phyloP scores from a whole-genome alignment of 2,888 invertebrate genomes.

The Eupithecia dodoneata region DNA sequence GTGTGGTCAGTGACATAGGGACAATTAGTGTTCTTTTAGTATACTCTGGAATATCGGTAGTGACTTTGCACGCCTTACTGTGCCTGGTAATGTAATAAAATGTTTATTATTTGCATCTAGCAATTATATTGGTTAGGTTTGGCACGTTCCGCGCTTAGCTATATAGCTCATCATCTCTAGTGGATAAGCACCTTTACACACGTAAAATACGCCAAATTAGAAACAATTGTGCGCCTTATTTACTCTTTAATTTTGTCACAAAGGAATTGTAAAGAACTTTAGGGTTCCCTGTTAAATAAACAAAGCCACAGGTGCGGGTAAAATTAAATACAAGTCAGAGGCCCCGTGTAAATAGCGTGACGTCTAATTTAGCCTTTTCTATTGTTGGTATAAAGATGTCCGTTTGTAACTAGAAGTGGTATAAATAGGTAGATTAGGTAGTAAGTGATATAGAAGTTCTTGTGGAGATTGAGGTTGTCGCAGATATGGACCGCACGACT shows the following conservation, averaged over 20 bases:
- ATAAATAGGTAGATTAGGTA: neutral
- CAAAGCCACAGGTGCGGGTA: conserved; percentile 73
- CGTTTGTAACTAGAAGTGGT: neutral
- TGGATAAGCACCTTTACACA: neutral
- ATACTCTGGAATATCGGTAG: too few relatives aligned
- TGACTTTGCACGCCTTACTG: too few relatives aligned
- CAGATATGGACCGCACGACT: neutral
- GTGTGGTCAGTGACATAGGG: too few relatives aligned
- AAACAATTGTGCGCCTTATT: conserved; percentile 18
- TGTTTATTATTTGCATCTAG: neutral
- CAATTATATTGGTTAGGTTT: neutral
- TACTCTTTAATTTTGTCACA: conserved; percentile 26
- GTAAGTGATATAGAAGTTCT: too few relatives aligned
- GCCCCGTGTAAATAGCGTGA: conserved; percentile 66
- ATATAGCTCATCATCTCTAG: neutral
- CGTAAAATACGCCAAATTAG: conserved; percentile 8
- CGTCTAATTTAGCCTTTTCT: conserved; percentile 35
- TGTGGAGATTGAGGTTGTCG: neutral
- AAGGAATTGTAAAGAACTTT: conserved; percentile 49
- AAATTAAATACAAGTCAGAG: conserved; percentile 67
- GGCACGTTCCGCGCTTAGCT: neutral
- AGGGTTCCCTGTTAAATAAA: conserved; percentile 67
- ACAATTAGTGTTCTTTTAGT: too few relatives aligned
- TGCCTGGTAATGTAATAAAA: too few relatives aligned
- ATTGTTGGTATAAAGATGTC: conserved; percentile 4